Evolutionary conservation across 2,797 vertebrate species (phyloP).

Genomic region (Ficedula albicollis): DNA sequence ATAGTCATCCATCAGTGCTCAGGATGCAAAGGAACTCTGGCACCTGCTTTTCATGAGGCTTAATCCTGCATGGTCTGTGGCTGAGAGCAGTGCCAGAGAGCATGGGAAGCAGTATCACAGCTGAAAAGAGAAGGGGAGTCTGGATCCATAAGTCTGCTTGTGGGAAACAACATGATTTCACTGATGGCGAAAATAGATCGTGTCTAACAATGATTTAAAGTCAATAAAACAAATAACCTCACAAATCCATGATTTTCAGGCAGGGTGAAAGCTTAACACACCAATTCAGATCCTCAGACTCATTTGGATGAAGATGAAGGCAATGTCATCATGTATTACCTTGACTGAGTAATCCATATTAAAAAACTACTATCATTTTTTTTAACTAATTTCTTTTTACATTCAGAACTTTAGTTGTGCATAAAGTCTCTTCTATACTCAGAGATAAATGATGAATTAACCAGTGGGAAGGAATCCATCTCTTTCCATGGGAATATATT

Average conservation of each 20-base stretch:
- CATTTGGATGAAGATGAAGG: neutral
- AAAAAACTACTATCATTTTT: neutral
- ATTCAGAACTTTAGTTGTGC: neutral
- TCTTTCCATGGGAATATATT: neutral
- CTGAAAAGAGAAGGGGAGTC: neutral
- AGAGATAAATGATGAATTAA: neutral
- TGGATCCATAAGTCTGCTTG: neutral
- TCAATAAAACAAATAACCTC: neutral
- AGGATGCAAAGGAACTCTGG: neutral
- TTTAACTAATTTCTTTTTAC: neutral
- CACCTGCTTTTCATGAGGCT: neutral
- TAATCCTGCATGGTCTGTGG: neutral
- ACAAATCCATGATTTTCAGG: neutral
- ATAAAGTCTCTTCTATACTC: neutral
- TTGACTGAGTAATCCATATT: neutral
- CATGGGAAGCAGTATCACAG: neutral
- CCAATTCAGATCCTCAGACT: neutral
- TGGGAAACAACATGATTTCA: neutral
- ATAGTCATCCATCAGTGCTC: neutral
- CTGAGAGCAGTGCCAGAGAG: neutral
- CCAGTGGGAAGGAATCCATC: neutral
- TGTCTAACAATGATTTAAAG: neutral
- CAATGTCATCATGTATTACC: neutral
- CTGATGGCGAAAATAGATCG: neutral
- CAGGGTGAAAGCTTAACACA: neutral